phyloP scores from a whole-genome alignment of 2,888 invertebrate genomes.

The Lobophora halterata region DNA sequence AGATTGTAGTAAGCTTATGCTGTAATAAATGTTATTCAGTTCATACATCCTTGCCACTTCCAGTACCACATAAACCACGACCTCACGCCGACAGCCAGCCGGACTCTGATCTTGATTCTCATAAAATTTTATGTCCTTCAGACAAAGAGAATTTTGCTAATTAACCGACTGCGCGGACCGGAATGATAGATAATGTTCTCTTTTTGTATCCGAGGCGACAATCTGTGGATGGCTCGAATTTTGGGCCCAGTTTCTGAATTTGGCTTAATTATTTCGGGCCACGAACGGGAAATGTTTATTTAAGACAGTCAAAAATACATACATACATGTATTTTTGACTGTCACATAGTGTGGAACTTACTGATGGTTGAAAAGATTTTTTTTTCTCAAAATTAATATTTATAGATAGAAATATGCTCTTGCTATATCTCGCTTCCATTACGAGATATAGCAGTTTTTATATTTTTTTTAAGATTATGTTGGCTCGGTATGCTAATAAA shows the following conservation, averaged over 20 bases:
- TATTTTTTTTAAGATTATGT: no score
- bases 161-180: conserved; percentile 63
- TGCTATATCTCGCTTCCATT: no score
- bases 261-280: conserved; percentile 7
- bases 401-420: no score
- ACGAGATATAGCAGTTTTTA: no score
- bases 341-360: no score
- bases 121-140: conserved; percentile 78
- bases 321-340: no score
- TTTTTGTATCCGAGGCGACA: conserved; percentile 53
- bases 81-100: conserved; percentile 47
- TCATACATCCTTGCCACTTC: conserved; percentile 32
- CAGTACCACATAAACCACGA: conserved; percentile 32
- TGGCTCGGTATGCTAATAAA: no score
- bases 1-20: no score
- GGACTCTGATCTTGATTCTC: conserved; percentile 72
- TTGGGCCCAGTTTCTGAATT: conserved; percentile 18
- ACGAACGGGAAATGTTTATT: not conserved
- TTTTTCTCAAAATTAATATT: no score
- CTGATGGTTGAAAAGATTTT: no score
- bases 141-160: conserved; percentile 79
- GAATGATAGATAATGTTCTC: conserved; percentile 69
- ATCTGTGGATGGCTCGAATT: conserved; percentile 43
- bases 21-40: no score
- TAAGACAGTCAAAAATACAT: no score